Conservation (phyloP, 2,113 vertebrate genomes). For the Psettodes erumei region DNA sequence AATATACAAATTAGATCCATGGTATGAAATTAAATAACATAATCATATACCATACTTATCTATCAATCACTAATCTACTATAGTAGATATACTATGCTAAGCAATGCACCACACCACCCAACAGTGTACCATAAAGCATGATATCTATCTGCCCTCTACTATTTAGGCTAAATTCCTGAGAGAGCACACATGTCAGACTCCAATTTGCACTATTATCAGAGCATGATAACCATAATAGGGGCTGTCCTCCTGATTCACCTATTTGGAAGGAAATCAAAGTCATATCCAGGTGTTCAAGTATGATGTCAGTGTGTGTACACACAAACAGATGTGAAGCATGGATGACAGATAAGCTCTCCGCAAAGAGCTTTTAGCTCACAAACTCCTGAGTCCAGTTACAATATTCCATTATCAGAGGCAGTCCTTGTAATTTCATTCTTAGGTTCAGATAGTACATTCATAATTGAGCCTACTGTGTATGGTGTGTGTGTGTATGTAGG, state of each 20-base stretch:
- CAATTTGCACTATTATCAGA: slow-evolving; percentile 68
- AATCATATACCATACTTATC: background rate
- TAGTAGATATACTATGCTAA: background rate
- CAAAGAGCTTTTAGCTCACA: slow-evolving; percentile 60
- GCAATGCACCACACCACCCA: background rate
- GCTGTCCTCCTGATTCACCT: slow-evolving; percentile 68
- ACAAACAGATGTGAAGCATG: slow-evolving; percentile 75
- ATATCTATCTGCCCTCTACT: slow-evolving; percentile 30
- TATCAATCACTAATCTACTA: background rate
- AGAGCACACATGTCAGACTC: slow-evolving; percentile 38
- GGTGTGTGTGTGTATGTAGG: background rate
- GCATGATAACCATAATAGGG: slow-evolving; percentile 72
- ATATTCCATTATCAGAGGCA: slow-evolving; percentile 50
- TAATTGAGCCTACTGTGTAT: slow-evolving; percentile 36
- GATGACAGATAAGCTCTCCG: slow-evolving; percentile 76
- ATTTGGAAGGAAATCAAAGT: slow-evolving; percentile 80
- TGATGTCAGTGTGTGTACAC: slow-evolving; percentile 74
- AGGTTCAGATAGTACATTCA: slow-evolving; percentile 35
- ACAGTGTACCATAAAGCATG: slow-evolving; percentile 11
- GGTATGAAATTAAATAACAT: background rate
- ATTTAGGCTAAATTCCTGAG: slow-evolving; percentile 49
- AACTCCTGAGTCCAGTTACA: slow-evolving; percentile 43
- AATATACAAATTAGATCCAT: background rate
- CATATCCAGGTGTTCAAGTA: slow-evolving; percentile 73
- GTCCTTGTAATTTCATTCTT: slow-evolving; percentile 53